Percentiles rank a stretch among this genome's conserved stretches.
These are phyloP conservation scores for Diloba caeruleocephala DNA, from an alignment of 2,888 invertebrate species.

Conservation along the genomic window DNA sequence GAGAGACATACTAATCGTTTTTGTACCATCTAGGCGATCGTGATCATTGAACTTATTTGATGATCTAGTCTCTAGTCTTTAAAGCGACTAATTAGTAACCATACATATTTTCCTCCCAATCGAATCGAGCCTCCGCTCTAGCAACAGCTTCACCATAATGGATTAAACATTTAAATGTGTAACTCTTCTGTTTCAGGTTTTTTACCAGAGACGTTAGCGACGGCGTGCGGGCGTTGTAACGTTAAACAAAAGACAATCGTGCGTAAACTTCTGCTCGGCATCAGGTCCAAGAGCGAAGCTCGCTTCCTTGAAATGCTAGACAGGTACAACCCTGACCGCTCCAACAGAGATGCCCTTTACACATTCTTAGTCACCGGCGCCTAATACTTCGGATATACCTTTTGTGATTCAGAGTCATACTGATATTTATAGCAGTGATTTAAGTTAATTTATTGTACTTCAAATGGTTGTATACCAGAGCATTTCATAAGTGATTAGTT, in stretches of 20 bases:
- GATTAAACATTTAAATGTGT: not conserved
- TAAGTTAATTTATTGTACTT: not conserved
- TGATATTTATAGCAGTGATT: slow-evolving; percentile 2
- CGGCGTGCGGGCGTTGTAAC: slow-evolving; percentile 91
- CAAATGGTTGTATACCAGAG: no score
- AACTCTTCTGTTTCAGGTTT: slow-evolving; percentile 85
- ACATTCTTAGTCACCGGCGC: slow-evolving; percentile 83
- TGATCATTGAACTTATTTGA: no score
- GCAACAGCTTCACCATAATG: no score
- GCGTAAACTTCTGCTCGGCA: slow-evolving; percentile 90
- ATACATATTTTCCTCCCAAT: no score
- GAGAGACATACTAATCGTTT: no score
- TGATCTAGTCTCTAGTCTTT: no score
- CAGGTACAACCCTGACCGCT: slow-evolving; percentile 92
- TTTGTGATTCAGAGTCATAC: slow-evolving; percentile 11
- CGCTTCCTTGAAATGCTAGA: slow-evolving; percentile 91
- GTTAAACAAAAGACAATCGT: slow-evolving; percentile 90
- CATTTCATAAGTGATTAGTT: not conserved
- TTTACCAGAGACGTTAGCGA: slow-evolving; percentile 92
- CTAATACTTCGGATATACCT: slow-evolving; percentile 62
- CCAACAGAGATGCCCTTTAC: slow-evolving; percentile 90
- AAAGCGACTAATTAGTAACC: no score
- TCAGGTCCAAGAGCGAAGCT: slow-evolving; percentile 91
- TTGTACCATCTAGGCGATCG: no score
- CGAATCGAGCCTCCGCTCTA: no score